These are phyloP conservation scores for Pao palembangensis DNA, from an alignment of 2,113 vertebrate species.

Conservation along the genomic window DNA sequence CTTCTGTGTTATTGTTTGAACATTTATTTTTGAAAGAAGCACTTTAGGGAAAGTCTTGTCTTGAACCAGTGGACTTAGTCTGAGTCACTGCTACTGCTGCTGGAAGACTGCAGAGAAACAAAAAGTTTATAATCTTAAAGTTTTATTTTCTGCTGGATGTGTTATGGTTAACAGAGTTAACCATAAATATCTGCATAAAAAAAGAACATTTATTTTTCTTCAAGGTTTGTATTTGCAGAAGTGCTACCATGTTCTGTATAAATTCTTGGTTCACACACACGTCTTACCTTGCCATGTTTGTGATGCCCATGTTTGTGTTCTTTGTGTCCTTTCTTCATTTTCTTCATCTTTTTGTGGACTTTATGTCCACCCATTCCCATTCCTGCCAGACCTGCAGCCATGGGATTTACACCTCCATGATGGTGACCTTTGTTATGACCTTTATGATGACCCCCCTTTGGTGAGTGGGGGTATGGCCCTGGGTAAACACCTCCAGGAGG, in stretches of 20 bases:
- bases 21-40: conserved; percentile 2
- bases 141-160: no score
- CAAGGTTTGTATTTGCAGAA: no score
- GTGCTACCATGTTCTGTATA: no score
- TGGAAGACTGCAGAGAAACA: conserved; percentile 65
- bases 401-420: conserved; percentile 55
- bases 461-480: conserved; percentile 62
- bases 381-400: conserved; percentile 59
- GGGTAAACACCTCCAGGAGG: conserved; percentile 62
- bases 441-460: conserved; percentile 49
- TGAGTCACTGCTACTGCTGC: conserved; percentile 71
- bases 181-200: no score
- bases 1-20: conserved; percentile 11
- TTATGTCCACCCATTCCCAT: conserved; percentile 46
- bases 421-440: conserved; percentile 41
- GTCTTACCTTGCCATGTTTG: conserved; percentile 78
- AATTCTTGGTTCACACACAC: neutral
- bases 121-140: neutral
- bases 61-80: conserved; percentile 56
- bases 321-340: conserved; percentile 80
- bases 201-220: no score
- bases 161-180: no score
- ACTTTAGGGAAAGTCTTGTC: neutral
- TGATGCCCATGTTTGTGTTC: conserved; percentile 48
- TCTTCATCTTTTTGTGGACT: conserved; percentile 77